Conservation (phyloP, 2,797 vertebrate species). For the Hoplostethus mediterraneus region DNA sequence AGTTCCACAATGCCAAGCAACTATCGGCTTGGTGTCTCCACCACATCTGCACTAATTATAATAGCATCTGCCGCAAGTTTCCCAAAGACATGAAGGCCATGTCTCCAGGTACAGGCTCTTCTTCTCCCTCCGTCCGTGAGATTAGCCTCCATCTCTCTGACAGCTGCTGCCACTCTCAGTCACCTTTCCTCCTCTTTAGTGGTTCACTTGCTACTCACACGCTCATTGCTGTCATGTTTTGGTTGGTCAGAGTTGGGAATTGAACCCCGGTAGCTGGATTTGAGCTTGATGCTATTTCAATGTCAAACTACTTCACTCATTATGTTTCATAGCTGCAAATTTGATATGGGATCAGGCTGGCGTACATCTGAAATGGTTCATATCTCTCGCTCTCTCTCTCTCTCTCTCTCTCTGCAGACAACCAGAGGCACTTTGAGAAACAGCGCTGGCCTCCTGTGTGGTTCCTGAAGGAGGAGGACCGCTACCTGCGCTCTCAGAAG, state of each 20-base stretch:
- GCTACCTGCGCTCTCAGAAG: conserved; percentile 91
- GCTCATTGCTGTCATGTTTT: neutral
- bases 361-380: neutral
- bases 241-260: too few species aligned
- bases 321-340: neutral
- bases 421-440: conserved; percentile 91
- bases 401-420: conserved; percentile 77
- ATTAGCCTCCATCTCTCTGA: neutral
- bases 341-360: neutral
- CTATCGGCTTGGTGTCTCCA: conserved; percentile 92
- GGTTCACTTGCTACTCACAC: neutral
- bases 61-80: conserved; percentile 92
- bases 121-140: neutral
- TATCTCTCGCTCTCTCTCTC: neutral
- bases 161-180: neutral
- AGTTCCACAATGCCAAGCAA: conserved; percentile 94
- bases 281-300: too few species aligned
- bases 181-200: neutral
- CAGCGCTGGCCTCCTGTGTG: conserved; percentile 93
- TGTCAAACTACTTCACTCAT: too few species aligned
- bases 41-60: conserved; percentile 96
- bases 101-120: conserved; percentile 84
- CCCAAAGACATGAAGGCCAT: conserved; percentile 94
- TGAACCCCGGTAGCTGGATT: too few species aligned
- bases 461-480: conserved; percentile 95